Base-by-base conservation (phyloP, 2,113 vertebrate species). In the Rhea americana region DNA sequence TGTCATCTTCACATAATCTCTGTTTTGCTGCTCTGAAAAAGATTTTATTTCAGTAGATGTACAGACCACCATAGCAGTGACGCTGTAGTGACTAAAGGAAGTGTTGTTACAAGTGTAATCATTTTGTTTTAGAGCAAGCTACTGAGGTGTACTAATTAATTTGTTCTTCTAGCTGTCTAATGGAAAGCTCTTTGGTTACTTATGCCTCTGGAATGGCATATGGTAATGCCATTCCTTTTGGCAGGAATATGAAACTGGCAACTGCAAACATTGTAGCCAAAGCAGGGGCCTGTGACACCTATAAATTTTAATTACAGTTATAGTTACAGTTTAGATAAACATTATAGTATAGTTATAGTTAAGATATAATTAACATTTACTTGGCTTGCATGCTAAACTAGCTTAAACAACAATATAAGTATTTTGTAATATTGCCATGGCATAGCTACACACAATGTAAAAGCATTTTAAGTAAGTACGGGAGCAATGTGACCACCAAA, bases 1-100 rank as follows among this genome's bases (percentile, higher is more conserved):
- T 93, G 87, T 58, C 62, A 72, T 93, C 61, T 28, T 86, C 88
- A 35, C 26, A 82, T 61, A 88, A 81, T 73, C 26, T 82, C 80
- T 94, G 18, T 87, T 89, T 90, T 94, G 50, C 70, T 89, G 39
- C 24, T 79, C 86, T 85, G 90, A 87, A 93, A 90, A 25, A 88
- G 67, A 79, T 87, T 89, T 88, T 73, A 51, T 81, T 85, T 93
- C 76, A 63, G 48, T 65, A 91, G 83, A 87, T 83, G 78, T 76
- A 61, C 48, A 91, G 90, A 85, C 55, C 82, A 80, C 62, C 43
- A 61, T 45, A 70, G 50, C 22, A 63, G 32, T 76, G 71, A 92
- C 50, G 85, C 51, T 7, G 14, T 72, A 61, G 51, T 41, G 67
- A 59, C 47, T 80, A 77, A 85, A 68, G 41, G 25, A 90, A 89